Conservation (phyloP, 2,797 vertebrate species). For the Sardinella longiceps region DNA sequence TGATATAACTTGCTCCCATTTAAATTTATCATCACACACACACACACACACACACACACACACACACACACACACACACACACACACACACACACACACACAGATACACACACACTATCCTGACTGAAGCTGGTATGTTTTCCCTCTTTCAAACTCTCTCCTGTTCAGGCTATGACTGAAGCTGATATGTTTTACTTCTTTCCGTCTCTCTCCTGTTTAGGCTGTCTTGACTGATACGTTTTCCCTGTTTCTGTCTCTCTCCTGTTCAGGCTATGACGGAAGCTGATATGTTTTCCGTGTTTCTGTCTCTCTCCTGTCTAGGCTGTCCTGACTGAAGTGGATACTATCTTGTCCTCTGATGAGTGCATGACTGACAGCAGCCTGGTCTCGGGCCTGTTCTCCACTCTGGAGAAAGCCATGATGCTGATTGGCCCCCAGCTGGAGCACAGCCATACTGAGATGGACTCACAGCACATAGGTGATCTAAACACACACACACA, state of each 20-base stretch:
- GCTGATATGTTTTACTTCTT: not conserved
- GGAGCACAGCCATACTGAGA: not conserved
- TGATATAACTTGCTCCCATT: too few species aligned
- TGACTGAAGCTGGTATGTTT: too few species aligned
- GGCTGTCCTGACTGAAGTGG: not conserved
- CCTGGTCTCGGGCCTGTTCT: not conserved
- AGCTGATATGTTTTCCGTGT: not conserved
- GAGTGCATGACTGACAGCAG: not conserved
- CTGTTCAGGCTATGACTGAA: too few species aligned
- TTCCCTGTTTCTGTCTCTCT: too few species aligned
- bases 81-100: not conserved
- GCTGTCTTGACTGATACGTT: too few species aligned
- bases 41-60: not conserved
- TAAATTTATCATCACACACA: not conserved
- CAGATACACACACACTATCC: constrained; percentile 20
- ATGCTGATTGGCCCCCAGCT: not conserved
- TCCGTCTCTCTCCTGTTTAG: not conserved
- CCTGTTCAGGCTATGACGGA: too few species aligned
- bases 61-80: too few species aligned
- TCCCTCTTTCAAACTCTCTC: too few species aligned
- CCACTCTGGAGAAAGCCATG: not conserved
- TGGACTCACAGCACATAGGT: not conserved
- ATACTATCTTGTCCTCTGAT: not conserved
- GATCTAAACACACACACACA: not conserved
- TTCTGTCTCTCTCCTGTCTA: not conserved